Evolutionary conservation across 2,797 vertebrate genomes (phyloP), one percentile per base, ranked within the genome.

Genomic region (Lepilemur ruficaudatus): DNA sequence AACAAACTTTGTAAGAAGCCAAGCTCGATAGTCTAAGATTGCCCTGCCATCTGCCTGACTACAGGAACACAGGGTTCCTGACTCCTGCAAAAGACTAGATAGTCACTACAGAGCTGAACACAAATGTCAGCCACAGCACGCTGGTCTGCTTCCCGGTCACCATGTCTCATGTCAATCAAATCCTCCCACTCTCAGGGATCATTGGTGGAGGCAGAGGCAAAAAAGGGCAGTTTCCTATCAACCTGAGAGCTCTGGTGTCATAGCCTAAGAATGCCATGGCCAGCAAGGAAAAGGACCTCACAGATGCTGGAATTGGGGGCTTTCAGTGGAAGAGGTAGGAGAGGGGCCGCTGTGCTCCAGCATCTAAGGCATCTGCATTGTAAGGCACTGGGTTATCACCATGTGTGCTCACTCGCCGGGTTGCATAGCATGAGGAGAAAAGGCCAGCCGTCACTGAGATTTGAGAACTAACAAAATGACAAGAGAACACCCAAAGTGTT

Each of bases 401-500:
- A 1, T 25, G 8, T 11, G 23, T 30, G 57, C 22, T 67, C 41
- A 3, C 41, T 13, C 48, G 48, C 13, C 0, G 0, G 12, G 15
- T 75, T 43, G 52, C 0, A 1, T 7, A 13, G 35, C 12, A 50
- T 9, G 28, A 61, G 35, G 17, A 81, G 69, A 59, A 91, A 81
- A 79, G 32, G 32, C 20, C 46, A 28, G 46, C 55, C 23, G 35
- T 38, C 22, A 8, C 8, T 38, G 13, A 52, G 18, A 41, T 43
- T 38, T 65, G 32, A 93, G 30, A 78, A 25, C 15, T n/a, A 59
- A 69, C n/a, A 43, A n/a, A 72, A 89, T 32, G 46, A 63, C 7
- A 63, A 57, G 55, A 69, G 35, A 76, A 69, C 41, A 52, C 13
- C 11, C 28, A 69, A 70, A n/a, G 28, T 82, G 28, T 75, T 23